Evolutionary conservation across 1,140 invertebrate species (phyloP).

Genomic region (Brachystomella parvula): DNA sequence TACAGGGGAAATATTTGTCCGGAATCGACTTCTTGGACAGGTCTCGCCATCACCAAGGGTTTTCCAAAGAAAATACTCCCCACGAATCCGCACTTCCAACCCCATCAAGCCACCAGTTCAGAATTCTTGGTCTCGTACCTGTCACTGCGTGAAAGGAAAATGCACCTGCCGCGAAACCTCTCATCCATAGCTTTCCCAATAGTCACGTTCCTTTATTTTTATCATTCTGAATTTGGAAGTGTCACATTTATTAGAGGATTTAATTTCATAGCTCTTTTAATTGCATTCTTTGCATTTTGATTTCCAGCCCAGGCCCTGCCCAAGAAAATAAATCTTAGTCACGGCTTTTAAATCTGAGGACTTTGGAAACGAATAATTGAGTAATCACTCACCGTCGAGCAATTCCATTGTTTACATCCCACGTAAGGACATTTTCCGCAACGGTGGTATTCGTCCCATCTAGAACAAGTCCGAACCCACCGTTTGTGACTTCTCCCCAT

Average conservation of each 20-base stretch:
- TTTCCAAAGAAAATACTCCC: no score
- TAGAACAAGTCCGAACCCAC: slow-evolving; percentile 60
- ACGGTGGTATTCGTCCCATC: slow-evolving; percentile 50
- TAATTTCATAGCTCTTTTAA: slow-evolving; percentile 48
- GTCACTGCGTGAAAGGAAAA: neutral
- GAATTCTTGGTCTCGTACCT: neutral
- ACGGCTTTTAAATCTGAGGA: no score
- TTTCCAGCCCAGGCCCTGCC: slow-evolving; percentile 47
- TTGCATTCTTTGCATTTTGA: slow-evolving; percentile 48
- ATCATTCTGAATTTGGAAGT: slow-evolving; percentile 41
- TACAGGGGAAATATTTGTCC: no score
- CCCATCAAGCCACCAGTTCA: no score
- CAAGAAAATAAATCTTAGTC: slow-evolving; percentile 10
- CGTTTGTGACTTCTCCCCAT: slow-evolving; percentile 62
- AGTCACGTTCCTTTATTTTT: neutral
- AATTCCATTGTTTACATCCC: slow-evolving; percentile 63
- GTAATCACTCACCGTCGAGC: slow-evolving; percentile 43
- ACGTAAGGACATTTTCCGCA: slow-evolving; percentile 51
- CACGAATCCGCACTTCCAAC: no score
- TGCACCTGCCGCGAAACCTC: neutral
- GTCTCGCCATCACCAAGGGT: no score
- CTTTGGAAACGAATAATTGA: slow-evolving; percentile 38
- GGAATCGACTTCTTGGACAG: no score
- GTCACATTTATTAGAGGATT: slow-evolving; percentile 49
- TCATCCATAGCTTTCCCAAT: neutral